Conservation (phyloP, 2,888 invertebrate species). For the Pogonocherus hispidulus region DNA sequence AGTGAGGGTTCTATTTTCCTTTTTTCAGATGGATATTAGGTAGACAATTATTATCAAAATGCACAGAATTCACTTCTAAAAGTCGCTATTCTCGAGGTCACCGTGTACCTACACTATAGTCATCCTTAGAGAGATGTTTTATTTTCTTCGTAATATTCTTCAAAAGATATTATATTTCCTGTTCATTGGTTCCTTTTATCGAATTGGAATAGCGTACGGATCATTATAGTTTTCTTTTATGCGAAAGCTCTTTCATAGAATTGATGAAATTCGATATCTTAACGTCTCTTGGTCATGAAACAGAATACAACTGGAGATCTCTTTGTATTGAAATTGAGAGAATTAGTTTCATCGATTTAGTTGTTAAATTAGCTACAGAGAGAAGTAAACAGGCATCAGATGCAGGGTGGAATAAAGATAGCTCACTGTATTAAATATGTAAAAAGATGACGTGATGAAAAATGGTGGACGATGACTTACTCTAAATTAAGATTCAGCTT, state of each 20-base stretch:
- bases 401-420: neutral
- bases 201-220: constrained; percentile 16
- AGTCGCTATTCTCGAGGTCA: too few species aligned
- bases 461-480: constrained; percentile 1
- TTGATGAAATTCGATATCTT: constrained; percentile 18
- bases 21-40: too few species aligned
- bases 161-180: constrained; percentile 29
- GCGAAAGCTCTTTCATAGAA: neutral
- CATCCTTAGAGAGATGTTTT: neutral
- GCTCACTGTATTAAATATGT: constrained; percentile 3
- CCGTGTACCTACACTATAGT: neutral
- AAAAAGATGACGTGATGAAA: constrained; percentile 14
- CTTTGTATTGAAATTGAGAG: constrained; percentile 14
- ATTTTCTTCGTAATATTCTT: neutral
- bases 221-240: constrained; percentile 23
- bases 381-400: constrained; percentile 10
- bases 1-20: too few species aligned
- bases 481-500: constrained; percentile 20
- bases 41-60: too few species aligned
- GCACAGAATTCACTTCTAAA: too few species aligned
- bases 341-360: constrained; percentile 20
- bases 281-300: constrained; percentile 17
- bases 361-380: neutral
- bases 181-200: constrained; percentile 20
- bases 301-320: neutral